Conservation (phyloP, 2,113 vertebrate species). For the Cynopterus brachyotis region DNA sequence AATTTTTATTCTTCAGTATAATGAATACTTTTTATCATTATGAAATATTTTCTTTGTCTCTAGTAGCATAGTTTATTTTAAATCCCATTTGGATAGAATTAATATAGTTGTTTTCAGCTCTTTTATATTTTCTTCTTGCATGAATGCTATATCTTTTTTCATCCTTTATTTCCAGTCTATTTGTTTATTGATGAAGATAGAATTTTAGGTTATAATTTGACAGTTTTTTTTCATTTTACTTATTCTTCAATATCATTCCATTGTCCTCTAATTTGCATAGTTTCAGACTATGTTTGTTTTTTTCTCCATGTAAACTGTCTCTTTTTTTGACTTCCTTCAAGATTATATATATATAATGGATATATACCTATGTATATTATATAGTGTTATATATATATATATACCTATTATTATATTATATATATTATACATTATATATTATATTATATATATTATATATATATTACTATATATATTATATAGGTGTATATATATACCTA, state of each 20-base stretch:
- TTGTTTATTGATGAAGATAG: neutral
- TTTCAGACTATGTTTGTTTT: neutral
- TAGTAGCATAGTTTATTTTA: neutral
- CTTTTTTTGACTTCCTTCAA: neutral
- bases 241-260: neutral
- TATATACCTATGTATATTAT: too few species aligned
- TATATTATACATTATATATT: too few species aligned
- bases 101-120: neutral
- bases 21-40: neutral
- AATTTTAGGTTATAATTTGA: neutral
- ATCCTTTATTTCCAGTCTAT: neutral
- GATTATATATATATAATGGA: too few species aligned
- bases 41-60: neutral
- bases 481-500: too few species aligned
- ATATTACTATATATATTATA: too few species aligned
- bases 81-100: neutral
- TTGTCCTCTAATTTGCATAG: neutral
- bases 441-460: too few species aligned
- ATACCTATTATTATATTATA: too few species aligned
- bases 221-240: neutral
- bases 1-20: neutral
- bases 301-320: neutral
- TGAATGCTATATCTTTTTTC: neutral
- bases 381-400: too few species aligned
- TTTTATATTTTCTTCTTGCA: neutral